These are phyloP conservation scores for Orthosia incerta DNA, from an alignment of 2,888 invertebrate genomes.

Conservation along the genomic window DNA sequence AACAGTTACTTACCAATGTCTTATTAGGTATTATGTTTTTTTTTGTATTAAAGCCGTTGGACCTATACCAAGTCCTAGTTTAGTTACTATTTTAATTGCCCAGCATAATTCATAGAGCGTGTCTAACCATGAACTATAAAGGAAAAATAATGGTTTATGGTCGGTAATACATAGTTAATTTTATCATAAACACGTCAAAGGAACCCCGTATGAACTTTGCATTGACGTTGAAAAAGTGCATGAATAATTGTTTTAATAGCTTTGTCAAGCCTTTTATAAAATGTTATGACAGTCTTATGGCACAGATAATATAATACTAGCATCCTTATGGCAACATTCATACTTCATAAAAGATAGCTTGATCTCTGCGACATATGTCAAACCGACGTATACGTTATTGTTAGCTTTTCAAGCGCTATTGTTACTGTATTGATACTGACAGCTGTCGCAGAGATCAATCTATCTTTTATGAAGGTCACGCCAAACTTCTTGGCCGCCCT, in stretches of 20 bases:
- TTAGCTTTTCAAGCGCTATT: too few species aligned
- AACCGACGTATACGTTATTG: too few species aligned
- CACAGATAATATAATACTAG: not conserved
- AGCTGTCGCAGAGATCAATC: too few species aligned
- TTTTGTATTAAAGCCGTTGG: not conserved
- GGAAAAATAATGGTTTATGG: conserved; percentile 16
- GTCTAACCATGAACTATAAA: conserved; percentile 9
- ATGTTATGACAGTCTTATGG: not conserved
- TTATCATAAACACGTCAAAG: conserved; percentile 37
- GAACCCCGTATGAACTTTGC: conserved; percentile 16
- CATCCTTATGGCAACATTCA: not conserved
- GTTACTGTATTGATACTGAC: too few species aligned
- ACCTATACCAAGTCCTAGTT: not conserved
- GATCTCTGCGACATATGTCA: too few species aligned
- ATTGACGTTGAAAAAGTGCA: conserved; percentile 22
- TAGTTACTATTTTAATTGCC: conserved; percentile 16
- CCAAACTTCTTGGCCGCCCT: too few species aligned
- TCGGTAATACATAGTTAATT: conserved; percentile 12
- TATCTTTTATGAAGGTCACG: too few species aligned
- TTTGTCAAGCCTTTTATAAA: conserved; percentile 4
- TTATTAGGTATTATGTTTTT: not conserved
- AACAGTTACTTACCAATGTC: too few species aligned
- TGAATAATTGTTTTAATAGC: conserved; percentile 5
- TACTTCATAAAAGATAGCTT: too few species aligned
- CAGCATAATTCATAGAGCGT: conserved; percentile 15